Evolutionary conservation across 2,888 invertebrate species (phyloP).

Genomic region (Hoplodrina ambigua): DNA sequence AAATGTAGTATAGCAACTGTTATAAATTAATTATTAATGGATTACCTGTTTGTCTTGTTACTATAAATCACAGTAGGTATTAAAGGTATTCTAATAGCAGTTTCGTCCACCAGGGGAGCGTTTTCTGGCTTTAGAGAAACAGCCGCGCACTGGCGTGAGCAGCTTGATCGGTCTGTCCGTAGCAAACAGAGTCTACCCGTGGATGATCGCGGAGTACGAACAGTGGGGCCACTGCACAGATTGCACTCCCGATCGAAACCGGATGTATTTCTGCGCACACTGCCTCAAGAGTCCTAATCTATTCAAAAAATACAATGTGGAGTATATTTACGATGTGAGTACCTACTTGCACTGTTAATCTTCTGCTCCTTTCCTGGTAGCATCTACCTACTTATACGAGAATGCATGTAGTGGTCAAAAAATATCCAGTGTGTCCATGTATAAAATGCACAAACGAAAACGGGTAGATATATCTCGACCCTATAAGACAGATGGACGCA

Average conservation of each 20-base stretch:
- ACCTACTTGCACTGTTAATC: neutral
- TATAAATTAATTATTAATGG: no score
- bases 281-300: conserved; percentile 84
- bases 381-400: neutral
- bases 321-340: conserved; percentile 88
- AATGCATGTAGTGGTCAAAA: neutral
- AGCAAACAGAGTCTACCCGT: conserved; percentile 85
- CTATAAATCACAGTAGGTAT: no score
- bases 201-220: conserved; percentile 88
- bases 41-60: no score
- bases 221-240: conserved; percentile 87
- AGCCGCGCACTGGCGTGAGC: conserved; percentile 77
- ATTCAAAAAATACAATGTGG: conserved; percentile 82
- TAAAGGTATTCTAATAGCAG: no score
- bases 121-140: conserved; percentile 76
- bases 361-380: neutral
- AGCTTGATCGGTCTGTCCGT: conserved; percentile 87
- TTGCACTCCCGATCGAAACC: conserved; percentile 79
- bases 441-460: no score
- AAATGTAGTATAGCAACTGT: no score
- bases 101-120: conserved; percentile 73
- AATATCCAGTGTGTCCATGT: no score
- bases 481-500: no score
- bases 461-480: no score
- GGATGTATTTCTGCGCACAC: conserved; percentile 89